phyloP scores from a whole-genome alignment of 2,113 vertebrate genomes.

The Rattus rattus region DNA sequence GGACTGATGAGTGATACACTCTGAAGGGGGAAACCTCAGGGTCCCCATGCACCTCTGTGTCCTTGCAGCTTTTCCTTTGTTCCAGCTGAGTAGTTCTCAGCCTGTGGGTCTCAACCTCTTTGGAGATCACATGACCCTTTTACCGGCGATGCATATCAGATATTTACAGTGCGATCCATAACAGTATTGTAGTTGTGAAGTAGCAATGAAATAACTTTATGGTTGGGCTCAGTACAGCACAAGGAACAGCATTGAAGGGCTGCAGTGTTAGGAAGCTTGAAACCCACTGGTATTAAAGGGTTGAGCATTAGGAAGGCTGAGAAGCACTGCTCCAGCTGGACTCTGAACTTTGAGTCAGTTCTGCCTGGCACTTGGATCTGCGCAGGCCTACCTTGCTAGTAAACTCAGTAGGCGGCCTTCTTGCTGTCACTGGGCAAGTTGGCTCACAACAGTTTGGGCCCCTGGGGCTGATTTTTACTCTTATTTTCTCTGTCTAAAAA shows the following conservation, averaged over 20 bases:
- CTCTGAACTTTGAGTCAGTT: background rate
- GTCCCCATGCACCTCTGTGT: accelerated
- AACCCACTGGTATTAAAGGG: background rate
- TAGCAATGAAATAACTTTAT: background rate
- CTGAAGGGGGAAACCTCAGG: background rate
- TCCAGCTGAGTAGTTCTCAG: background rate
- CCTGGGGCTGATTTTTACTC: conserved; percentile 50
- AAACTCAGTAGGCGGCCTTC: background rate
- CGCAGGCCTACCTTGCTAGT: accelerated
- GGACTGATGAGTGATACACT: background rate
- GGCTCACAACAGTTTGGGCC: background rate
- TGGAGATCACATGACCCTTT: background rate
- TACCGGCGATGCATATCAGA: background rate
- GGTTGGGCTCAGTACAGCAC: background rate
- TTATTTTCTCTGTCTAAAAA: conserved; percentile 67
- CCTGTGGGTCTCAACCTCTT: background rate
- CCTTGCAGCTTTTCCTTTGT: background rate
- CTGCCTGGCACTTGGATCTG: background rate
- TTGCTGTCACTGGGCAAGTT: background rate
- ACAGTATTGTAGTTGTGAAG: background rate
- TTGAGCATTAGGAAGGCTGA: background rate
- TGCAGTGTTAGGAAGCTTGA: background rate
- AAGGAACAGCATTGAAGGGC: background rate
- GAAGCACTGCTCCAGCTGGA: background rate
- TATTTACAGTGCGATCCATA: background rate